phyloP scores from a whole-genome alignment of 2,888 invertebrate genomes.

The Unio delphinus region DNA sequence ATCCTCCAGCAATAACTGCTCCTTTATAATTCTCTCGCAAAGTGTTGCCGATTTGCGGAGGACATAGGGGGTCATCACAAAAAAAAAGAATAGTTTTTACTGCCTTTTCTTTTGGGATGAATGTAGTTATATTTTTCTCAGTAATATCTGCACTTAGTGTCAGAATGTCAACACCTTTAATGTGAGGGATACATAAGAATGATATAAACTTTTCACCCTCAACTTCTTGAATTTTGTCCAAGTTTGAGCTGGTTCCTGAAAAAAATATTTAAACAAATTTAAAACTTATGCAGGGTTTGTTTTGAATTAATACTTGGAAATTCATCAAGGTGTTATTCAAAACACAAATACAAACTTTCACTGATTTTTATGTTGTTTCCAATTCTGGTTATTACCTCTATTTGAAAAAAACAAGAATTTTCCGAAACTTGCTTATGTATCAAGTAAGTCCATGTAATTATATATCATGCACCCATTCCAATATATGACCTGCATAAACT shows the following conservation, averaged over 20 bases:
- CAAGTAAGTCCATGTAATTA: no score
- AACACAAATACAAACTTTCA: no score
- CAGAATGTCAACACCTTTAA: slow-evolving; percentile 34
- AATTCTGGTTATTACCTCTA: no score
- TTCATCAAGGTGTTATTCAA: no score
- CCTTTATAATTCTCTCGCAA: slow-evolving; percentile 36
- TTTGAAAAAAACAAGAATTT: no score
- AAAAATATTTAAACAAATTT: not conserved
- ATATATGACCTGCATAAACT: no score
- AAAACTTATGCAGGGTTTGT: no score
- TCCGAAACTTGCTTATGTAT: no score
- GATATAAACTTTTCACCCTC: slow-evolving; percentile 31
- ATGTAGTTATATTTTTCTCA: not conserved
- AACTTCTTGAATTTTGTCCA: slow-evolving; percentile 21
- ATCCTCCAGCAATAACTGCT: slow-evolving; percentile 55
- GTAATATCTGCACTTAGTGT: no score
- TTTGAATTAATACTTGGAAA: not conserved
- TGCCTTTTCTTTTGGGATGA: slow-evolving; percentile 17
- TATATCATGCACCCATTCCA: no score
- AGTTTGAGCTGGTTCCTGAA: slow-evolving; percentile 26
- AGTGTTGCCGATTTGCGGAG: slow-evolving; percentile 40
- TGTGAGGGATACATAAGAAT: slow-evolving; percentile 39
- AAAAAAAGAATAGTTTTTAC: slow-evolving; percentile 45
- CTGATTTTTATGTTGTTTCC: no score
- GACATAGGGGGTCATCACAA: slow-evolving; percentile 40